Evolutionary conservation across 35 echinoderm and acorn worm species (phyloP).

Genomic region (Acanthaster planci): DNA sequence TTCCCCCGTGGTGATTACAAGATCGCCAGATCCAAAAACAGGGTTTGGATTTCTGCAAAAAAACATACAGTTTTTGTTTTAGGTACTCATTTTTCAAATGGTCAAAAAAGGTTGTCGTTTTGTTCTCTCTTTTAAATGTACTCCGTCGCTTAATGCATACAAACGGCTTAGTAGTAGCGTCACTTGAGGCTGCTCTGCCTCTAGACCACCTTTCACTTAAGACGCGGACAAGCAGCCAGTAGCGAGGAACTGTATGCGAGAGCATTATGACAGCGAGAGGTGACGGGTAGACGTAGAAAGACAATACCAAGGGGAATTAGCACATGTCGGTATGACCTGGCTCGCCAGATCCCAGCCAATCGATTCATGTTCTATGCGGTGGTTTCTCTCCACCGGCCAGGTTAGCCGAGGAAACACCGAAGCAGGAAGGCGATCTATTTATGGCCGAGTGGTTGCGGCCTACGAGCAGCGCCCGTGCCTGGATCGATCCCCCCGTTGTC

Average conservation of each 20-base stretch:
- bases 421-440: constrained; percentile 17
- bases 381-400: constrained; percentile 7
- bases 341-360: constrained; percentile 13
- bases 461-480: not conserved
- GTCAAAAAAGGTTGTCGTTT: not conserved
- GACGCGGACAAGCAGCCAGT: not conserved
- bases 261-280: too few relatives aligned
- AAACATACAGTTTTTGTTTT: not conserved
- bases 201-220: not conserved
- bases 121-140: not conserved
- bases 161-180: not conserved
- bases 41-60: not conserved
- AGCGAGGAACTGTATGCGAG: too few relatives aligned
- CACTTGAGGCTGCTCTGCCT: not conserved
- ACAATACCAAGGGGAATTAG: constrained; percentile 7
- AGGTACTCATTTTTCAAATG: constrained; percentile 3
- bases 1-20: constrained; percentile 10
- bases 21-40: not conserved
- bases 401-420: constrained; percentile 1
- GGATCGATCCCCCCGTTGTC: not conserved
- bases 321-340: constrained; percentile 8
- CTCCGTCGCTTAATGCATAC: constrained; percentile 14
- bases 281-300: not conserved
- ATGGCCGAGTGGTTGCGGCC: constrained; percentile 10
- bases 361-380: constrained; percentile 1